Evolutionary conservation across 2,888 invertebrate species (phyloP).

Genomic region (Cataglyphis albicans): DNA sequence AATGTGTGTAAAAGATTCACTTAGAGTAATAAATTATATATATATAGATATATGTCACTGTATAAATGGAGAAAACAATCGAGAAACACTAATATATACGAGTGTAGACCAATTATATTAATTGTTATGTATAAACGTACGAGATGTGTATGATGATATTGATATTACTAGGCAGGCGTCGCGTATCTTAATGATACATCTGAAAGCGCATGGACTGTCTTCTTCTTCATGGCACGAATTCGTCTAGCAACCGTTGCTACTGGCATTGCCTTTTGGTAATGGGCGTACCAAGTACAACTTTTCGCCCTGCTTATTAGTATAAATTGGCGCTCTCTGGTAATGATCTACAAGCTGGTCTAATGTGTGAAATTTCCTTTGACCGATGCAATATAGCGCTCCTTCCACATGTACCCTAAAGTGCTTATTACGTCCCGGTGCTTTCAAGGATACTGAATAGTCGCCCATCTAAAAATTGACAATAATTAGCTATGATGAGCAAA

Average conservation of each 20-base stretch:
- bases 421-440: conserved; percentile 99
- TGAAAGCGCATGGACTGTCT: conserved; percentile 74
- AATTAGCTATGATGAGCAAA: not conserved
- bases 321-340: conserved; percentile 99
- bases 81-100: conserved; percentile 83
- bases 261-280: conserved; percentile 90
- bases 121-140: conserved; percentile 84
- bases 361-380: conserved; percentile 98
- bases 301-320: conserved; percentile 98
- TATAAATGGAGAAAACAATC: conserved; percentile 82
- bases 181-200: conserved; percentile 74
- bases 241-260: conserved; percentile 85
- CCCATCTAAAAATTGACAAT: conserved; percentile 91
- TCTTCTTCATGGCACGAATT: conserved; percentile 74
- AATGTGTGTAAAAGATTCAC: conserved; percentile 64
- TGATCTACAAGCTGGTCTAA: conserved; percentile 98
- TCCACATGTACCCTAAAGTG: conserved; percentile 99
- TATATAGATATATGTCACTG: conserved; percentile 60
- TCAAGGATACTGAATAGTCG: conserved; percentile 98
- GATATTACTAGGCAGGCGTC: conserved; percentile 82
- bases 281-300: conserved; percentile 98
- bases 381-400: conserved; percentile 97
- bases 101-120: conserved; percentile 82
- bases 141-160: conserved; percentile 75
- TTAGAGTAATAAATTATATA: conserved; percentile 80